Evolutionary conservation across 1,140 invertebrate genomes (phyloP).

Genomic region (Drosophila yakuba): DNA sequence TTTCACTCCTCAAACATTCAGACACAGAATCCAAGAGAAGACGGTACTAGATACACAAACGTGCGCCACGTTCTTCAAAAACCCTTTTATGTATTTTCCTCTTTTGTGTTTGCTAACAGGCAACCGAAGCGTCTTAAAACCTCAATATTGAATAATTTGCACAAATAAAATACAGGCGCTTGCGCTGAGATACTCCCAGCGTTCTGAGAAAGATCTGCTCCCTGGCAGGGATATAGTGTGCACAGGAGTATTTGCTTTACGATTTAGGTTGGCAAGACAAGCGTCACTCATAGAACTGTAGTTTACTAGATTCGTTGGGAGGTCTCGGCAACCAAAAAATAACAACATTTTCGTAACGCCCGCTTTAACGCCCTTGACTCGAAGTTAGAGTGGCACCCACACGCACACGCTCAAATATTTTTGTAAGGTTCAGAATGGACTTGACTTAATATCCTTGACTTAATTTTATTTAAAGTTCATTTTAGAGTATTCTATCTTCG

Average conservation of each 20-base stretch:
- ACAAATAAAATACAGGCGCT: slow-evolving; percentile 65
- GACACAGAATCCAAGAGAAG: slow-evolving; percentile 24
- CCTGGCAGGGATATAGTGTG: neutral
- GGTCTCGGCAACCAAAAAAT: too few relatives aligned
- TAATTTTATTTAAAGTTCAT: neutral
- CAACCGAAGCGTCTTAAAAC: slow-evolving; percentile 42
- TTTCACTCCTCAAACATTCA: slow-evolving; percentile 59
- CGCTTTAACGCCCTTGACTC: too few relatives aligned
- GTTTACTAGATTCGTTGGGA: too few relatives aligned
- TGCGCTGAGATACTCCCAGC: slow-evolving; percentile 4
- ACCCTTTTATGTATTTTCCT: too few relatives aligned
- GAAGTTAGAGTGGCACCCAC: too few relatives aligned
- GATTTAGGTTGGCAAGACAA: too few relatives aligned
- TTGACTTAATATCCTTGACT: too few relatives aligned
- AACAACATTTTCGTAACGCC: too few relatives aligned
- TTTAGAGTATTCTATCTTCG: neutral
- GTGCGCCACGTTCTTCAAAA: slow-evolving; percentile 52
- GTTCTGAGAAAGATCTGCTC: slow-evolving; percentile 4
- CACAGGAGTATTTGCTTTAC: neutral
- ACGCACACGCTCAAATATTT: too few relatives aligned
- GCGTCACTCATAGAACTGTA: too few relatives aligned
- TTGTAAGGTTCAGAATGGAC: neutral
- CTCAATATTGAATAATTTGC: slow-evolving; percentile 62
- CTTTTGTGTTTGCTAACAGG: neutral
- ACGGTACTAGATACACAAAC: slow-evolving; percentile 25